Conservation (phyloP, 2,888 invertebrate genomes). For the Ectobius pallidus region DNA sequence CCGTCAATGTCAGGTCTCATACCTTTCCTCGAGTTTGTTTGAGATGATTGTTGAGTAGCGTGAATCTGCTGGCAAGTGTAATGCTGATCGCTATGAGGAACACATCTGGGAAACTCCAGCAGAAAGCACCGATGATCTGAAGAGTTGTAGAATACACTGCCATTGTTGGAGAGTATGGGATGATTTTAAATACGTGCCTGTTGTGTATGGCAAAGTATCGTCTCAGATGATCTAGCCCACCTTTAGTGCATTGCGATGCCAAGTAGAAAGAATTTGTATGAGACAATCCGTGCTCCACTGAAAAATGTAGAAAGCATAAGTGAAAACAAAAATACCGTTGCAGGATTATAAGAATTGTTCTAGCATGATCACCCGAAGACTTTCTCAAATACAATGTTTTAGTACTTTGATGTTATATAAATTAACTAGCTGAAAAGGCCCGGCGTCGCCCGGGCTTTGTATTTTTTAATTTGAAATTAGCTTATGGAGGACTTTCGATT, state of each 20-base stretch:
- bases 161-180: constrained; percentile 58
- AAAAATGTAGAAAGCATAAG: neutral
- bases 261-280: constrained; percentile 23
- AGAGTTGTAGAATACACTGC: neutral
- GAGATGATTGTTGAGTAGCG: constrained; percentile 58
- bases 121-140: constrained; percentile 46
- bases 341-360: too few species aligned
- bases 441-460: too few species aligned
- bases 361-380: too few species aligned
- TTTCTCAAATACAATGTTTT: too few species aligned
- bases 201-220: constrained; percentile 32
- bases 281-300: constrained; percentile 35
- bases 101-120: constrained; percentile 50
- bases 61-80: constrained; percentile 63
- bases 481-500: too few species aligned
- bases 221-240: constrained; percentile 19
- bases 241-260: constrained; percentile 27
- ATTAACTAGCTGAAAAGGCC: too few species aligned
- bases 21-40: constrained; percentile 15
- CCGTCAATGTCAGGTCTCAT: too few species aligned
- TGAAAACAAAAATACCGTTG: too few species aligned
- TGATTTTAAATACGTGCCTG: constrained; percentile 60
- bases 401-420: too few species aligned
- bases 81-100: constrained; percentile 46
- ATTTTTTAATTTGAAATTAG: too few species aligned